Evolutionary conservation across 2,113 vertebrate species (phyloP).

Genomic region (Catharus bicknelli): DNA sequence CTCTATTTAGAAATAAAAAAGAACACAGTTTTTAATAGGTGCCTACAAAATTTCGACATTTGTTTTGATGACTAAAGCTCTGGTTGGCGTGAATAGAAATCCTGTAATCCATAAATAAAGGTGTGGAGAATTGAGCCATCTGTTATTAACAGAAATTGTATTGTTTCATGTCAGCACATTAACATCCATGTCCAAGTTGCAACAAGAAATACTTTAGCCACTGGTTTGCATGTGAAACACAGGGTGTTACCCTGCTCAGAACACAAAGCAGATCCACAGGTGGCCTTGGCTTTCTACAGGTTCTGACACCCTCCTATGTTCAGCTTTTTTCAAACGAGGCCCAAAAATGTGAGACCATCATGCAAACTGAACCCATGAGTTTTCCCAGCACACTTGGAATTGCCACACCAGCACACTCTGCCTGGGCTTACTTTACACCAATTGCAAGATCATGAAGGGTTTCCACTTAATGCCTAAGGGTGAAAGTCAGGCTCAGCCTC

Average conservation of each 20-base stretch:
- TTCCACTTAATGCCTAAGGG: neutral
- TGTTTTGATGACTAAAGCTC: conserved; percentile 38
- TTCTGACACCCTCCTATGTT: neutral
- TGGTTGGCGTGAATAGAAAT: conserved; percentile 20
- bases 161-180: conserved; percentile 1
- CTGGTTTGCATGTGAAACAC: neutral
- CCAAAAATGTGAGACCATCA: neutral
- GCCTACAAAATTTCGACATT: conserved; percentile 21
- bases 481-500: neutral
- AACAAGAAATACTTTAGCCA: conserved; percentile 35
- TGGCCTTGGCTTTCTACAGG: neutral
- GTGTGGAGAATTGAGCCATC: conserved; percentile 37
- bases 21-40: neutral
- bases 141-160: conserved; percentile 37
- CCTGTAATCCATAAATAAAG: conserved; percentile 45
- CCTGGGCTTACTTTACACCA: neutral
- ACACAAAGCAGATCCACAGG: neutral
- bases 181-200: conserved; percentile 25
- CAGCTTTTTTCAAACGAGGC: neutral
- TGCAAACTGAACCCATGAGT: rapidly evolving
- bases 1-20: neutral
- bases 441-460: neutral
- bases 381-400: neutral
- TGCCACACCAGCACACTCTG: rapidly evolving
- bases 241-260: neutral